Percentiles rank a stretch among this genome's conserved stretches.
Conservation (phyloP, 2,113 vertebrate genomes). For the Trogon melanurus region DNA sequence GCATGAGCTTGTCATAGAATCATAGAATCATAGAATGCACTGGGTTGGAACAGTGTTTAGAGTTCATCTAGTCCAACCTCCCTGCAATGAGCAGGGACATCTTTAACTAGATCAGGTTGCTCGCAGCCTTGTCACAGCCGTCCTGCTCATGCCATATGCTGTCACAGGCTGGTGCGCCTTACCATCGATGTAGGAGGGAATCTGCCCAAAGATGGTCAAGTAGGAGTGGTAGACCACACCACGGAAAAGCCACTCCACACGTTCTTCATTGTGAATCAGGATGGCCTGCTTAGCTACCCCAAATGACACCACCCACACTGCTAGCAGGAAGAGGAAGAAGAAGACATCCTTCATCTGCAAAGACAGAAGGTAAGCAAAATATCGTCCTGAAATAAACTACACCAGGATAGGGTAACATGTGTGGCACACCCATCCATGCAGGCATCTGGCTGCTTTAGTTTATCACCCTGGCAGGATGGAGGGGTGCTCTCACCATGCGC, state of each 20-base stretch:
- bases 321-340: slow-evolving; percentile 97
- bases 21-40: too few relatives aligned
- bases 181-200: slow-evolving; percentile 90
- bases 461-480: not conserved
- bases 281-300: slow-evolving; percentile 97
- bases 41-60: too few relatives aligned
- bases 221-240: slow-evolving; percentile 94
- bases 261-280: slow-evolving; percentile 91
- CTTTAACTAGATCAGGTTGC: too few relatives aligned
- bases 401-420: accelerated
- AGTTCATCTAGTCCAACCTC: too few relatives aligned
- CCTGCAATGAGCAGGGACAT: too few relatives aligned
- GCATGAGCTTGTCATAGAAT: too few relatives aligned
- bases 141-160: accelerated
- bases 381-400: not conserved
- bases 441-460: not conserved
- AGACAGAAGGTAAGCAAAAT: not conserved
- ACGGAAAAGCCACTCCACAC: slow-evolving; percentile 90
- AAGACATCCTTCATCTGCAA: slow-evolving; percentile 95
- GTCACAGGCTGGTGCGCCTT: not conserved
- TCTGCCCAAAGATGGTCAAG: slow-evolving; percentile 91
- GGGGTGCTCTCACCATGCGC: slow-evolving; percentile 86
- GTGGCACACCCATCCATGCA: not conserved
- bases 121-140: not conserved
- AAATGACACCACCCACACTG: slow-evolving; percentile 95